Evolutionary conservation across 2,113 vertebrate species (phyloP).

Genomic region (Dasyurus viverrinus): DNA sequence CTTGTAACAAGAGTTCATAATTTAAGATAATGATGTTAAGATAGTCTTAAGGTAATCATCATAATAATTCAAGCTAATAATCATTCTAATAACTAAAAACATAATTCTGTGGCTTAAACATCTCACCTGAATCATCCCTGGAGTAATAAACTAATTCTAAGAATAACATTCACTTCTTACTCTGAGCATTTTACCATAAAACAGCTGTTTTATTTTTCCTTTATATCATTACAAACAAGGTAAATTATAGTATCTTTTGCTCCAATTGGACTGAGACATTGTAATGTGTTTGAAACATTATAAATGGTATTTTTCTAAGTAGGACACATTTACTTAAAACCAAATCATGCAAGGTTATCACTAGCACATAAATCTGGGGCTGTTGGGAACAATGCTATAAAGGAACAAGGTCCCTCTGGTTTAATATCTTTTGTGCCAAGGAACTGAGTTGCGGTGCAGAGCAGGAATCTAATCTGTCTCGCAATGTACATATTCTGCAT

Average conservation of each 20-base stretch:
- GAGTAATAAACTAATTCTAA: conserved; percentile 31
- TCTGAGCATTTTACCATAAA: background rate
- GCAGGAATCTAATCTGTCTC: background rate
- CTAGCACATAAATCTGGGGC: background rate
- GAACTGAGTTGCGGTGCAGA: background rate
- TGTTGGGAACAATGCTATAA: conserved; percentile 34
- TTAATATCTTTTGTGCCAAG: background rate
- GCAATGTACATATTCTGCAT: background rate
- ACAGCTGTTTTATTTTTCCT: conserved; percentile 25
- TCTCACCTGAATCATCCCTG: conserved; percentile 5
- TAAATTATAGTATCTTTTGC: background rate
- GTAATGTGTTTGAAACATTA: conserved; percentile 10
- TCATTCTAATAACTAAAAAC: conserved; percentile 5
- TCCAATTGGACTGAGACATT: conserved; percentile 14
- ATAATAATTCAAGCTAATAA: background rate
- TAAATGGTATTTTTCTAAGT: conserved; percentile 45
- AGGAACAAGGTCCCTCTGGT: background rate
- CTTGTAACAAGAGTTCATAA: background rate
- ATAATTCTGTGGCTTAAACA: conserved; percentile 38
- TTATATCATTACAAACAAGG: conserved; percentile 46
- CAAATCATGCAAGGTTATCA: background rate
- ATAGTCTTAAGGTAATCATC: background rate
- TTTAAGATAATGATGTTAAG: background rate
- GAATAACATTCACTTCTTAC: conserved; percentile 14
- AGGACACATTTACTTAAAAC: conserved; percentile 35